phyloP scores from a whole-genome alignment of 1,140 invertebrate genomes.

The Stegodyphus mimosarum region DNA sequence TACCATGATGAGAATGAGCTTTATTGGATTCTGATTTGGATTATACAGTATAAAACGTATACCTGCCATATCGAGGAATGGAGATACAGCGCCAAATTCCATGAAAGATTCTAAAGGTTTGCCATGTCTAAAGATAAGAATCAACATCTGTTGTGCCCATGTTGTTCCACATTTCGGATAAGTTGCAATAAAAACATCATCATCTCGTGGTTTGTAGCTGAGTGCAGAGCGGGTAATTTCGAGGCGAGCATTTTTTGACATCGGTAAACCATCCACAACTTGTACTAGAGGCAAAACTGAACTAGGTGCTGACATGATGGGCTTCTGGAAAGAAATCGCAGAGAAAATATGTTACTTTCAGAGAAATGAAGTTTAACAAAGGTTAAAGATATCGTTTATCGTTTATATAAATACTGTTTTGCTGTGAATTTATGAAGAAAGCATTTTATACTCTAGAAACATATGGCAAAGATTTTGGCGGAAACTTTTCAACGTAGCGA shows the following conservation, averaged over 20 bases:
- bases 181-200: constrained; percentile 67
- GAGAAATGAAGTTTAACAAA: too few relatives aligned
- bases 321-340: too few relatives aligned
- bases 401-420: too few relatives aligned
- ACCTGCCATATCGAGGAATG: constrained; percentile 27
- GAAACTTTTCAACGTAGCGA: too few relatives aligned
- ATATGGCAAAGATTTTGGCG: too few relatives aligned
- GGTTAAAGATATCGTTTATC: too few relatives aligned
- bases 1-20: too few relatives aligned
- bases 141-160: constrained; percentile 43
- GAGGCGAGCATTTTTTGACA: neutral
- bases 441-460: too few relatives aligned
- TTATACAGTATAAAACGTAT: neutral
- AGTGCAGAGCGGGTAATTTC: constrained; percentile 34
- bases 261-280: neutral
- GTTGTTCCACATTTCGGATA: constrained; percentile 66
- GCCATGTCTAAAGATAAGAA: constrained; percentile 21
- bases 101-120: neutral
- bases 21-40: too few relatives aligned
- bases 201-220: constrained; percentile 56
- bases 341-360: too few relatives aligned
- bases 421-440: too few relatives aligned
- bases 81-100: neutral
- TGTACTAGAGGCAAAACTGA: neutral
- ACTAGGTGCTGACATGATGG: neutral